Conservation (phyloP, 2,888 invertebrate species). For the Trachelus tabidus region DNA sequence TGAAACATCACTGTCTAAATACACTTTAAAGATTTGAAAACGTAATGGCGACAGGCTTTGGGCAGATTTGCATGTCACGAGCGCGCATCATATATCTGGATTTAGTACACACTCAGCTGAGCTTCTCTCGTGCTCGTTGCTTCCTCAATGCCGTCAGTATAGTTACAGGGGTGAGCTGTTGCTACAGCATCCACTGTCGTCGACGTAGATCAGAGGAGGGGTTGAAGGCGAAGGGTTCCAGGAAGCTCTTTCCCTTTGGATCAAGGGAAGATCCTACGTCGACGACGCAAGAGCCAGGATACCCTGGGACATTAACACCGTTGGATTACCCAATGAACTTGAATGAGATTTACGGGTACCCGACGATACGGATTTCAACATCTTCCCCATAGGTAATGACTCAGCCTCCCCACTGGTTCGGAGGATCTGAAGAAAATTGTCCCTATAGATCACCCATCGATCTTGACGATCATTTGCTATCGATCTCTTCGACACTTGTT, state of each 20-base stretch:
- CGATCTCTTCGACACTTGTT: background rate
- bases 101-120: conserved; percentile 55
- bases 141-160: background rate
- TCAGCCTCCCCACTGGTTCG: background rate
- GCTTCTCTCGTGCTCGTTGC: conserved; percentile 24
- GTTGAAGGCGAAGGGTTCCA: conserved; percentile 29
- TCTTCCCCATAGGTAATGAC: background rate
- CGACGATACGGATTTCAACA: background rate
- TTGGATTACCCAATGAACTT: conserved; percentile 63
- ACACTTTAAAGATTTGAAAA: conserved; percentile 67
- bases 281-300: conserved; percentile 26
- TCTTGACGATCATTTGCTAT: background rate
- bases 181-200: background rate
- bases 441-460: background rate
- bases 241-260: conserved; percentile 47
- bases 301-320: conserved; percentile 60
- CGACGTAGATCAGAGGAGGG: conserved; percentile 3
- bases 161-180: background rate
- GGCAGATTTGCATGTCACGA: conserved; percentile 66
- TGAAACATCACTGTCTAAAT: conserved; percentile 58
- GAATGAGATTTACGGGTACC: conserved; percentile 57
- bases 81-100: conserved; percentile 67
- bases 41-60: conserved; percentile 65
- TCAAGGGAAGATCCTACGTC: conserved; percentile 47
- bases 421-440: background rate